phyloP scores from a whole-genome alignment of 1,140 invertebrate species.

The Ditylenchus dipsaci region DNA sequence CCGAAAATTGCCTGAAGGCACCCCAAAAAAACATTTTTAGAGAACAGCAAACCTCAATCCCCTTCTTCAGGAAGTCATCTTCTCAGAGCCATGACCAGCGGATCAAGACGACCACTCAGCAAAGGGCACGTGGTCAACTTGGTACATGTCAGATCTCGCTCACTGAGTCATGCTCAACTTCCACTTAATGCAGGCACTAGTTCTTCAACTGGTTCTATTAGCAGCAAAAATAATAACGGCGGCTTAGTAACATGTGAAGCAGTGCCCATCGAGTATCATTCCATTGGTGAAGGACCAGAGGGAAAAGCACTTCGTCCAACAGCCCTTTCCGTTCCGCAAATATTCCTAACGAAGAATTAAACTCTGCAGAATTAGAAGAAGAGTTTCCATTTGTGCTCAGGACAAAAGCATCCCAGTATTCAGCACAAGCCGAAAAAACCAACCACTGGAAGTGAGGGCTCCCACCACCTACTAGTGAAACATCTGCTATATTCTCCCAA shows the following conservation, averaged over 20 bases:
- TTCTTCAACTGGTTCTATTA: neutral
- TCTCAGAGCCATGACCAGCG: neutral
- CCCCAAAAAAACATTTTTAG: no score
- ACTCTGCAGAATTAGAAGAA: neutral
- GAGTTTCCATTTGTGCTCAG: neutral
- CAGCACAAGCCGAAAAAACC: neutral
- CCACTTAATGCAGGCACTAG: slow-evolving; percentile 2
- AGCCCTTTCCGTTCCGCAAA: slow-evolving; percentile 26
- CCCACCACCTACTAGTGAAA: neutral
- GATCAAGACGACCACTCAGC: neutral
- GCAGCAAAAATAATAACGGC: slow-evolving; percentile 23
- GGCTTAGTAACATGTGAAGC: neutral
- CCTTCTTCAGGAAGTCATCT: no score
- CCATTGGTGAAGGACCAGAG: no score
- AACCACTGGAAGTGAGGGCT: neutral
- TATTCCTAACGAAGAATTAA: neutral
- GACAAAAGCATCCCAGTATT: neutral
- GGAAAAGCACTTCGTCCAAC: slow-evolving; percentile 14
- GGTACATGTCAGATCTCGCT: slow-evolving; percentile 47
- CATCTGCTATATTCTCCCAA: neutral
- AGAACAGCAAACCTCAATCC: no score
- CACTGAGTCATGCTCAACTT: slow-evolving; percentile 41
- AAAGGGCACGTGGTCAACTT: slow-evolving; percentile 42
- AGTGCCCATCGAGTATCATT: slow-evolving; percentile 1
- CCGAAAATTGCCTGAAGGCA: no score